Percentiles rank a stretch among this genome's conserved stretches.
Conservation (phyloP, 2,113 vertebrate species). For the Salvelinus alpinus region DNA sequence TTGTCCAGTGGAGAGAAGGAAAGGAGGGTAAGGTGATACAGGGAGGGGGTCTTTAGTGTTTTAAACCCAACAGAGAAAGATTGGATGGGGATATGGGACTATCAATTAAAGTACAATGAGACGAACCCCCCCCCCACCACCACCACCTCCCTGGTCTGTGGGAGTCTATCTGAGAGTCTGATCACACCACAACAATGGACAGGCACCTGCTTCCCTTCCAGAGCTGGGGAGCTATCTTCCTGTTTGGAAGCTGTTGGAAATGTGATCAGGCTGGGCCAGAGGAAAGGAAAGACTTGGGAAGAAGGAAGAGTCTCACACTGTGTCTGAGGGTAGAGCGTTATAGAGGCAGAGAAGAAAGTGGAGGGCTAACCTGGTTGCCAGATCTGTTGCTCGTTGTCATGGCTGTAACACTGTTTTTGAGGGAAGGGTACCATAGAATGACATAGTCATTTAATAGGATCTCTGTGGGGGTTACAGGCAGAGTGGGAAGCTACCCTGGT, state of each 20-base stretch:
- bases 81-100: constrained; percentile 40
- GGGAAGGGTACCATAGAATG: no score
- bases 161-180: constrained; percentile 66
- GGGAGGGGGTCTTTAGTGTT: background rate
- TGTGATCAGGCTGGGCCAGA: constrained; percentile 56
- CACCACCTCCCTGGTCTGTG: constrained; percentile 53
- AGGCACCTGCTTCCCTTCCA: constrained; percentile 78
- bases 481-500: no score
- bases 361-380: background rate
- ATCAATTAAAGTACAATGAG: constrained; percentile 45
- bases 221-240: constrained; percentile 67
- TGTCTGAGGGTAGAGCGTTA: background rate
- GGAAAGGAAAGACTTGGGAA: constrained; percentile 17
- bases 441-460: no score
- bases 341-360: background rate
- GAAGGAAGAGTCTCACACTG: constrained; percentile 15
- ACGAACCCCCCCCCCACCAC: background rate
- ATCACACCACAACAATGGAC: constrained; percentile 76
- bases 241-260: constrained; percentile 75
- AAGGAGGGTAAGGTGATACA: background rate
- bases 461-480: no score
- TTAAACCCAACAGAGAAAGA: constrained; percentile 31
- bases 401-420: no score
- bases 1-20: constrained; percentile 6
- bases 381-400: no score